phyloP scores from a whole-genome alignment of 2,888 invertebrate species.

The Tryphoninae sp. region DNA sequence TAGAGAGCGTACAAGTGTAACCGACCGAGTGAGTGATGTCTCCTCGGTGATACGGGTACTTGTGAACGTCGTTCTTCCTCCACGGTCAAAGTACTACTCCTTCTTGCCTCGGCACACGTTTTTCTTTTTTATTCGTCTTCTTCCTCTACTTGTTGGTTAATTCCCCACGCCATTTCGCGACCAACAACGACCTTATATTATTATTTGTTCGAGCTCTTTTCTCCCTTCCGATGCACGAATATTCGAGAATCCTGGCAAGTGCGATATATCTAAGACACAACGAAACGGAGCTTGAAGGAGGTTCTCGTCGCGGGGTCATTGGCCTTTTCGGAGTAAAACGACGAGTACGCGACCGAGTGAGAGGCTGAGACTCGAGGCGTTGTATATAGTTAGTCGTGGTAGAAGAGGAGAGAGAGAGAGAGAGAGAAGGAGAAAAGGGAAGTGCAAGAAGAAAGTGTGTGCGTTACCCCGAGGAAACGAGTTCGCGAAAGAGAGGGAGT shows the following conservation, averaged over 20 bases:
- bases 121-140: neutral
- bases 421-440: conserved; percentile 32
- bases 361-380: conserved; percentile 33
- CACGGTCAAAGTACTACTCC: conserved; percentile 13
- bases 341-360: conserved; percentile 11
- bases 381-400: conserved; percentile 19
- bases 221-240: neutral
- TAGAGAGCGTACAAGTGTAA: conserved; percentile 16
- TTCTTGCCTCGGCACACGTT: conserved; percentile 6
- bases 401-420: conserved; percentile 53
- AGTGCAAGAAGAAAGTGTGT: conserved; percentile 47
- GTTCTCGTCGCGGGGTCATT: conserved; percentile 50
- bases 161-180: neutral
- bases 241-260: neutral
- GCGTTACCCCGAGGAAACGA: conserved; percentile 57
- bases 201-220: neutral
- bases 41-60: conserved; percentile 37
- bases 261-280: conserved; percentile 13
- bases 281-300: conserved; percentile 25
- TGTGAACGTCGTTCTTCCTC: conserved; percentile 33
- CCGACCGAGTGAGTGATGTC: conserved; percentile 30
- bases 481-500: conserved; percentile 58
- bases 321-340: conserved; percentile 55
- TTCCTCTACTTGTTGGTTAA: neutral
- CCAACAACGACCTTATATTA: neutral